Evolutionary conservation across 2,113 vertebrate species (phyloP).

Genomic region (Clarias magur): DNA sequence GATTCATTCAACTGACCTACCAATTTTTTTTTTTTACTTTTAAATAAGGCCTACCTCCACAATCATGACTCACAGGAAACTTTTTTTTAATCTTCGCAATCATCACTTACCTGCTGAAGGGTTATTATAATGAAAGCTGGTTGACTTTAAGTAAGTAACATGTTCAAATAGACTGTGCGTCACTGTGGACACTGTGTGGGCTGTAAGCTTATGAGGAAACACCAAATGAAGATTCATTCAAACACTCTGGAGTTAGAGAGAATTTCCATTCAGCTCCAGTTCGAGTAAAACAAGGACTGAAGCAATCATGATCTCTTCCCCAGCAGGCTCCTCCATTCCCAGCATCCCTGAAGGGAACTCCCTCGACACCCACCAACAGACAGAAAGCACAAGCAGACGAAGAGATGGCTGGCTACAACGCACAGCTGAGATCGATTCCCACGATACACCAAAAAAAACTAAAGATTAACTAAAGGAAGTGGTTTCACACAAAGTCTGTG

Average conservation of each 20-base stretch:
- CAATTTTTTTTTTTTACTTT: background rate
- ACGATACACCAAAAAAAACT: background rate
- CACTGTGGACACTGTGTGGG: constrained; percentile 4
- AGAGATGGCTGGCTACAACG: background rate
- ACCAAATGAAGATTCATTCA: background rate
- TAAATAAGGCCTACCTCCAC: background rate
- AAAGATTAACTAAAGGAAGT: constrained; percentile 1
- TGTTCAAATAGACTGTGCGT: background rate
- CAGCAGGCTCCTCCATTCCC: background rate
- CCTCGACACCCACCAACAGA: constrained; percentile 4
- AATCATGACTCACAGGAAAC: constrained; percentile 12
- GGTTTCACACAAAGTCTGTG: background rate
- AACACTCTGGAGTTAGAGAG: background rate
- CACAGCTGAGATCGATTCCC: constrained; percentile 5
- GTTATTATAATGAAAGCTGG: constrained; percentile 10
- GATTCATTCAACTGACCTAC: background rate
- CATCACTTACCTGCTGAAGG: constrained; percentile 12
- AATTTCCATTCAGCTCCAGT: background rate
- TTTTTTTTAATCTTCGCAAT: background rate
- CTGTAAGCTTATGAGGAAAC: background rate
- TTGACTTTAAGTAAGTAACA: background rate
- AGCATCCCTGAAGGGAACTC: background rate
- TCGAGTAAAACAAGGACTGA: background rate
- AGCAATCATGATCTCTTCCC: background rate
- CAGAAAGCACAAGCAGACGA: background rate